phyloP scores from a whole-genome alignment of 2,888 invertebrate genomes.

The Dasypogon diadema region DNA sequence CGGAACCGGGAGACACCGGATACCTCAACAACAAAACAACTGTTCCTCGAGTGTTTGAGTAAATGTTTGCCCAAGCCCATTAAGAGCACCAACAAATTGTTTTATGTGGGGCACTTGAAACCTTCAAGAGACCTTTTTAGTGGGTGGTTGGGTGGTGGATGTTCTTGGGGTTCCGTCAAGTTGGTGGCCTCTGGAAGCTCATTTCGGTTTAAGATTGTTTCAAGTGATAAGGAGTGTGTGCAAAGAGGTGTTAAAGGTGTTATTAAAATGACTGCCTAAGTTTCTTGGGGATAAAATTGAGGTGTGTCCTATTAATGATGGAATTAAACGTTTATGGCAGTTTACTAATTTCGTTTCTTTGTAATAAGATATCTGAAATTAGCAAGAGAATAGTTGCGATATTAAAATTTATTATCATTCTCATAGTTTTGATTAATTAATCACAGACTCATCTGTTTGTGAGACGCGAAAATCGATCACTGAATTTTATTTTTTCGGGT shows the following conservation, averaged over 20 bases:
- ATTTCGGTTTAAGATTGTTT: constrained; percentile 27
- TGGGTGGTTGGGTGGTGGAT: constrained; percentile 46
- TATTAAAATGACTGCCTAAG: constrained; percentile 39
- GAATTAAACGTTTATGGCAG: not conserved
- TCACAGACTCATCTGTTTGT: too few relatives aligned
- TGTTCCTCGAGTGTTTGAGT: constrained; percentile 39
- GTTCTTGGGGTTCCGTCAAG: not conserved
- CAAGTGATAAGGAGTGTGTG: constrained; percentile 44
- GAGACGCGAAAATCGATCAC: too few relatives aligned
- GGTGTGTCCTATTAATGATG: constrained; percentile 32
- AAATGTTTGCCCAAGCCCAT: constrained; percentile 47
- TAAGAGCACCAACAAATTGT: constrained; percentile 48
- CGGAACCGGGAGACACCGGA: constrained; percentile 16
- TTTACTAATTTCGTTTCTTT: too few relatives aligned
- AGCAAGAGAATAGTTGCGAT: too few relatives aligned
- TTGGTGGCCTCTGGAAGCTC: constrained; percentile 22
- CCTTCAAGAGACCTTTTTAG: constrained; percentile 46
- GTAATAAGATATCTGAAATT: too few relatives aligned
- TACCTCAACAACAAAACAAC: constrained; percentile 32
- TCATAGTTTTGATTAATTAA: too few relatives aligned
- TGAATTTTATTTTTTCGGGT: too few relatives aligned
- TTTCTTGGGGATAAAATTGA: constrained; percentile 21
- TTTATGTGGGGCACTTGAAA: constrained; percentile 50
- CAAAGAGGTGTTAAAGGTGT: constrained; percentile 49
- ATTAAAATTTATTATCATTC: too few relatives aligned